A percentile compares a stretch with the other conserved stretches of the same genome.
These are phyloP conservation scores for Nephrotoma flavescens DNA, from an alignment of 2,888 invertebrate species.

Conservation along the genomic window DNA sequence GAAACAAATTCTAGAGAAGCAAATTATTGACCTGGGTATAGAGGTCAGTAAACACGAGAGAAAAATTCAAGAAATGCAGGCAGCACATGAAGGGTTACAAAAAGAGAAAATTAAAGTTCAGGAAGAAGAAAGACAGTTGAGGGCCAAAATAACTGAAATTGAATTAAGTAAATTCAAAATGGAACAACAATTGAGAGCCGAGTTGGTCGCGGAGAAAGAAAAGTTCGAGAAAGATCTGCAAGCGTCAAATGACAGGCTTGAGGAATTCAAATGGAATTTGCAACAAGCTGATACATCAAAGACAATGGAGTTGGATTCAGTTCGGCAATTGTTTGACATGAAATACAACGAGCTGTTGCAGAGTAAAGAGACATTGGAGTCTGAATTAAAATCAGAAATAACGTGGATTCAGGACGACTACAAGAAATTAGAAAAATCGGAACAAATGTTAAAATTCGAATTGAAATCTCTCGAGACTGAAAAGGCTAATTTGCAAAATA, in stretches of 20 bases:
- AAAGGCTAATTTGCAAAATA: not conserved
- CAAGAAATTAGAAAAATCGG: not conserved
- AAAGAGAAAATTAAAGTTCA: not conserved
- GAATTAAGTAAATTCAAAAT: not conserved
- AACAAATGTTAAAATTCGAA: not conserved
- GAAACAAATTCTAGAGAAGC: not conserved
- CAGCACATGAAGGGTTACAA: not conserved
- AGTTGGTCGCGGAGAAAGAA: not conserved
- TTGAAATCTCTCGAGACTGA: not conserved
- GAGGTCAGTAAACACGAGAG: not conserved
- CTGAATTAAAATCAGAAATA: not conserved
- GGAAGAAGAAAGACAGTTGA: not conserved
- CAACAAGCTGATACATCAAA: not conserved
- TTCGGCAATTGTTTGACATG: not conserved
- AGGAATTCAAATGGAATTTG: not conserved
- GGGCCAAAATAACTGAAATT: not conserved
- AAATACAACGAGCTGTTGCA: not conserved
- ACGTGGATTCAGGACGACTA: not conserved
- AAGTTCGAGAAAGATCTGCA: not conserved
- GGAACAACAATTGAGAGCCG: not conserved
- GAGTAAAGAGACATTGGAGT: too few species aligned
- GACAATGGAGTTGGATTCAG: not conserved
- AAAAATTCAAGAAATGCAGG: not conserved
- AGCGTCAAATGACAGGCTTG: not conserved
- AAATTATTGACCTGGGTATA: not conserved